Conservation (phyloP, 2,888 invertebrate genomes). For the Formica aserva region DNA sequence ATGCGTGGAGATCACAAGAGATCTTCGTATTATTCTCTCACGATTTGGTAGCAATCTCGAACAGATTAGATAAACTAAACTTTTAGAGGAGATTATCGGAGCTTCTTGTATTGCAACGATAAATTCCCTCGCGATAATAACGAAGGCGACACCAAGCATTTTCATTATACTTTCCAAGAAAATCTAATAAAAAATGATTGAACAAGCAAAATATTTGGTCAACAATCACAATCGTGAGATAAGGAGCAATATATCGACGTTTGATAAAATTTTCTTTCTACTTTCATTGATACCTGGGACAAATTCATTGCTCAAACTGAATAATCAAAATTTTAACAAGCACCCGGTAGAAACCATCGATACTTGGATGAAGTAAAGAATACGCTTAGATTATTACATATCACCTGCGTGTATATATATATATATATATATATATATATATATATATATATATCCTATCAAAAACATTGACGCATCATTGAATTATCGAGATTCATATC, state of each 20-base stretch:
- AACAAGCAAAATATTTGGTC: conserved; percentile 8
- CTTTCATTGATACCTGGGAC: neutral
- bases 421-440: no score
- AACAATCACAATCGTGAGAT: neutral
- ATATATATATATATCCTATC: neutral
- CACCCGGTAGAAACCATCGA: neutral
- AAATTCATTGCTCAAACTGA: no score
- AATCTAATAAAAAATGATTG: neutral
- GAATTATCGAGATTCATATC: conserved; percentile 21
- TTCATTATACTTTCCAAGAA: neutral
- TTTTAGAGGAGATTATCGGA: conserved; percentile 59
- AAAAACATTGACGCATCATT: conserved; percentile 4
- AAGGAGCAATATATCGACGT: neutral
- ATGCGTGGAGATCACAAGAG: neutral
- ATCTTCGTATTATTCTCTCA: neutral
- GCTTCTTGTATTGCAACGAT: conserved; percentile 38
- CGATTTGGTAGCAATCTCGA: conserved; percentile 49
- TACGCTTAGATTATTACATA: neutral
- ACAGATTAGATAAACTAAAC: conserved; percentile 73
- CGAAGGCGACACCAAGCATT: conserved; percentile 31
- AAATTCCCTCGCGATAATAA: conserved; percentile 52
- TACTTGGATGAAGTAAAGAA: neutral
- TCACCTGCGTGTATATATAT: neutral
- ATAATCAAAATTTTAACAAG: neutral
- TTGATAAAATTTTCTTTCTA: neutral